Conservation (phyloP, 2,797 vertebrate species). For the Hypotaenidia okinawae region DNA sequence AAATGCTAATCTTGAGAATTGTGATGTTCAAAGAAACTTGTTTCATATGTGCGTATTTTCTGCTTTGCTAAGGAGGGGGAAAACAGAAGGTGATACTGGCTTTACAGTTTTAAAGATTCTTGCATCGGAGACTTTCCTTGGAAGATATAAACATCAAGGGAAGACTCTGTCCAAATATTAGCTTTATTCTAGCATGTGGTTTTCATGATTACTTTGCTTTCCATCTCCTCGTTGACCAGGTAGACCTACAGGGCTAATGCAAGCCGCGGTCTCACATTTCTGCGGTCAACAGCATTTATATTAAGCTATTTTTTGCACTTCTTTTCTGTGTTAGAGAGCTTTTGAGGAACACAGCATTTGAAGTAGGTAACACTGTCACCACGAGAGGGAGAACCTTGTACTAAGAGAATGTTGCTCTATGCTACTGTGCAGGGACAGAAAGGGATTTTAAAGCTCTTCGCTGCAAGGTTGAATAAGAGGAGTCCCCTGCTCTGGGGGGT, state of each 20-base stretch:
- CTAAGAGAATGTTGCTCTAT: conserved; percentile 10
- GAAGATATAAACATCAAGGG: not conserved
- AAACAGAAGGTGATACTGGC: conserved; percentile 2
- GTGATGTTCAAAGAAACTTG: conserved; percentile 44
- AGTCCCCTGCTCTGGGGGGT: not conserved
- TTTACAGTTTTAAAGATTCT: conserved; percentile 31
- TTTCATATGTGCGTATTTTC: conserved; percentile 29
- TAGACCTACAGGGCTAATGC: conserved; percentile 14
- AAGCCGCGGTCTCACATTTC: not conserved
- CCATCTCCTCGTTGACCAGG: not conserved
- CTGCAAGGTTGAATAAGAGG: conserved; percentile 10
- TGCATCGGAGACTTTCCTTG: conserved; percentile 11
- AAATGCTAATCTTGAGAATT: conserved; percentile 63
- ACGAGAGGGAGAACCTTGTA: conserved; percentile 42
- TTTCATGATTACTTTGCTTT: conserved; percentile 30
- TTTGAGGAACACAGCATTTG: conserved; percentile 28
- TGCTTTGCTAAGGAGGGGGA: conserved; percentile 34
- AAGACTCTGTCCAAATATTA: conserved; percentile 1
- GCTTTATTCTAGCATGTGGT: conserved; percentile 11
- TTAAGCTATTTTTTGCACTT: conserved; percentile 34
- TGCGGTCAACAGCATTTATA: not conserved
- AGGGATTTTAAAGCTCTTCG: conserved; percentile 37
- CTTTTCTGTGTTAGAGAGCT: conserved; percentile 20
- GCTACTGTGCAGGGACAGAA: conserved; percentile 25
- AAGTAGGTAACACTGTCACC: conserved; percentile 51